These are phyloP conservation scores for Baryphthengus martii DNA, from an alignment of 2,113 vertebrate species.

Conservation along the genomic window DNA sequence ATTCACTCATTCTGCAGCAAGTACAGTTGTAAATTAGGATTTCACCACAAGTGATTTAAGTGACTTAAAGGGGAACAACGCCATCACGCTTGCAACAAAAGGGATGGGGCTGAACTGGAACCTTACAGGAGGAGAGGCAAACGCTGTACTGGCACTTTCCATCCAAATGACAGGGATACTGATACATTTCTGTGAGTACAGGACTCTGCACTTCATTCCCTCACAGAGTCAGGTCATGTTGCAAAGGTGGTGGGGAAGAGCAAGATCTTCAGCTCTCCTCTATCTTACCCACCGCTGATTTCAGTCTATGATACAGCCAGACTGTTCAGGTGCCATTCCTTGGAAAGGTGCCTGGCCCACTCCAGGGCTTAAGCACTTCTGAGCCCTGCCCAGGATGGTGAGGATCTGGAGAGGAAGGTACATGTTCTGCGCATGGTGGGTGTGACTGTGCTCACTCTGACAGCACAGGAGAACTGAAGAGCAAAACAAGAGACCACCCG, in stretches of 20 bases:
- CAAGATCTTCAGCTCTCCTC: not conserved
- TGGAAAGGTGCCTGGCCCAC: not conserved
- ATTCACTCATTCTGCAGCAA: too few species aligned
- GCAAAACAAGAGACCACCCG: not conserved
- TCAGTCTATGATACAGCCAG: not conserved
- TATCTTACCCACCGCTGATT: not conserved
- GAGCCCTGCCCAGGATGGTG: not conserved
- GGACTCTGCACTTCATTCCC: not conserved
- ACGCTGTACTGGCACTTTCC: too few species aligned
- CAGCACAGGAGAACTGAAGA: not conserved
- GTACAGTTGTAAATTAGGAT: too few species aligned
- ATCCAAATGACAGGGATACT: not conserved
- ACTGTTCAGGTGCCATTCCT: not conserved
- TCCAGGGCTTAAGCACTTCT: not conserved
- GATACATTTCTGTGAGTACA: not conserved
- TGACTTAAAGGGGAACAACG: too few species aligned
- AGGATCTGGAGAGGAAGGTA: not conserved
- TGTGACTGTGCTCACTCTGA: not conserved
- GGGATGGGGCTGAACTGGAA: not conserved
- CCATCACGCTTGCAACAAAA: not conserved
- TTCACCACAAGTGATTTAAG: too few species aligned
- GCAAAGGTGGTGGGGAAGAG: not conserved
- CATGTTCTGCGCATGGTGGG: not conserved
- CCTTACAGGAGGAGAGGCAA: not conserved
- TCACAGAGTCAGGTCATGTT: accelerated